Evolutionary conservation across 2,888 invertebrate genomes (phyloP).

Genomic region (Catocala fraxini): DNA sequence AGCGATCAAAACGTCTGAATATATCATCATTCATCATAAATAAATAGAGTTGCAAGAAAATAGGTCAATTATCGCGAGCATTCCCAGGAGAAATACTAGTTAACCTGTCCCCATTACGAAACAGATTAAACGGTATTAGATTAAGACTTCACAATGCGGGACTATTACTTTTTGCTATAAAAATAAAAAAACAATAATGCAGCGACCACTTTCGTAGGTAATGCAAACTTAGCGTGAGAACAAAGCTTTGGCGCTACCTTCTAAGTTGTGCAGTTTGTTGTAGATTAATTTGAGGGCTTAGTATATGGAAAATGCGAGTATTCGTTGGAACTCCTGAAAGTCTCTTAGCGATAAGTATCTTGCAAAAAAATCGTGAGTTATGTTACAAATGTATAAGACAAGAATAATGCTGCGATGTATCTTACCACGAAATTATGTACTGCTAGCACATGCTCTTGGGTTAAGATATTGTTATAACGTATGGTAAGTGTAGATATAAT

Average conservation of each 20-base stretch:
- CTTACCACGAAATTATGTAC: too few species aligned
- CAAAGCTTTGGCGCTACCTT: conserved; percentile 43
- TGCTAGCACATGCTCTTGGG: too few species aligned
- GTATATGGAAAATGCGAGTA: neutral
- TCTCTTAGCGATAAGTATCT: too few species aligned
- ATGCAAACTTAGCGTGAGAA: conserved; percentile 64
- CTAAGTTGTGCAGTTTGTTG: conserved; percentile 29
- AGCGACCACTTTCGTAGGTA: conserved; percentile 52
- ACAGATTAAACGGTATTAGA: neutral
- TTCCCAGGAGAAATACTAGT: neutral
- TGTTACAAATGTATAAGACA: too few species aligned
- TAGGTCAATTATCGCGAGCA: neutral
- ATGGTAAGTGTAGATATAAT: too few species aligned
- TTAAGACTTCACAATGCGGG: neutral
- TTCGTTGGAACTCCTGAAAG: too few species aligned
- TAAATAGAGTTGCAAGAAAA: too few species aligned
- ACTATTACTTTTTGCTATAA: neutral
- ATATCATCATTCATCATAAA: too few species aligned
- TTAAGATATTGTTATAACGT: too few species aligned
- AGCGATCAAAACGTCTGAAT: too few species aligned
- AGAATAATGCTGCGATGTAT: too few species aligned
- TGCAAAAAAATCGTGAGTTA: too few species aligned
- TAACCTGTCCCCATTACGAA: neutral
- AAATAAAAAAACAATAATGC: conserved; percentile 43
- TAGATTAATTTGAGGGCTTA: conserved; percentile 9